Conservation (phyloP, 2,888 invertebrate species). For the Globia sparganii region DNA sequence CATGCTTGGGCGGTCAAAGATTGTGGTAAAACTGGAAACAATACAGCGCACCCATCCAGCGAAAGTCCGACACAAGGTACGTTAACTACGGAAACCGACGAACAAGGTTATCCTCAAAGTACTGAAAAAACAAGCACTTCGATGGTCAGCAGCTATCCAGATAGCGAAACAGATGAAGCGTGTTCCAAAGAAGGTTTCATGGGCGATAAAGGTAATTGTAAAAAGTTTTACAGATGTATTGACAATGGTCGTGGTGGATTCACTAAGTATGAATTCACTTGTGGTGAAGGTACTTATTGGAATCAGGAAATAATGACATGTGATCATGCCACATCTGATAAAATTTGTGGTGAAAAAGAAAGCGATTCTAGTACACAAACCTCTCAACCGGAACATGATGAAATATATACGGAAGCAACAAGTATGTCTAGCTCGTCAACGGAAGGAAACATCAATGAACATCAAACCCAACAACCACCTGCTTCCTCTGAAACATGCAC, state of each 20-base stretch:
- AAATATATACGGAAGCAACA: constrained; percentile 58
- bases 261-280: constrained; percentile 93
- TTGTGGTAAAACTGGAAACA: constrained; percentile 60
- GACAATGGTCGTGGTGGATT: constrained; percentile 90
- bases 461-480: constrained; percentile 60
- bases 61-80: constrained; percentile 30
- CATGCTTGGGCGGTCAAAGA: constrained; percentile 80
- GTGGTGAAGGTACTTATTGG: constrained; percentile 95
- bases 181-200: constrained; percentile 85
- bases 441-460: constrained; percentile 36
- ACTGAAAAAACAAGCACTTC: constrained; percentile 48
- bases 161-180: constrained; percentile 15
- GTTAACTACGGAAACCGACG: constrained; percentile 23
- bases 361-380: constrained; percentile 56
- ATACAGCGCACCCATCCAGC: constrained; percentile 37
- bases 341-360: constrained; percentile 54
- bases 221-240: constrained; percentile 94
- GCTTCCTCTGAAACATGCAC: constrained; percentile 79
- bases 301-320: constrained; percentile 92
- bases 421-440: constrained; percentile 55
- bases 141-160: constrained; percentile 23
- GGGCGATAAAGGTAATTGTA: constrained; percentile 92
- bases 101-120: constrained; percentile 43
- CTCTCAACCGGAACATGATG: constrained; percentile 60
- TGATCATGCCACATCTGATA: constrained; percentile 88